A percentile compares a stretch with the other conserved stretches of the same genome.
These are phyloP conservation scores for Phoenicopterus ruber DNA, from an alignment of 2,113 vertebrate genomes.

Conservation along the genomic window DNA sequence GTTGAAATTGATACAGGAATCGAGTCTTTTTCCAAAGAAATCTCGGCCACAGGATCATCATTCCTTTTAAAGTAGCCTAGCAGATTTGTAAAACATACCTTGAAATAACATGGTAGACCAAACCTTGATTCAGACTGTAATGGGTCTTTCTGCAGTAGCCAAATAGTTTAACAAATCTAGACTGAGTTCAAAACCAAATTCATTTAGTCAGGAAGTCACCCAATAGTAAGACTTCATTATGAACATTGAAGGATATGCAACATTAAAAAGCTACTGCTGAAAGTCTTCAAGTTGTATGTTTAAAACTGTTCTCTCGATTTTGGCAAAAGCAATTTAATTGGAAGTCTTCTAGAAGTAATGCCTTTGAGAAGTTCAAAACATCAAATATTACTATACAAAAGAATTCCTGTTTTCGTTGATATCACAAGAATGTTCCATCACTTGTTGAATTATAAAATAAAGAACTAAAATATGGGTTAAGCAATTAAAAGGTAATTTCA, in stretches of 20 bases:
- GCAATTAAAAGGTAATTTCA: not conserved
- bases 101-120: not conserved
- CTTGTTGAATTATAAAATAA: not conserved
- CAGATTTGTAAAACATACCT: not conserved
- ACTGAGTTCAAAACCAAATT: not conserved
- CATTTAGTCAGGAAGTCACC: not conserved
- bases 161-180: not conserved
- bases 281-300: not conserved
- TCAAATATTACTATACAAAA: not conserved
- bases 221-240: not conserved
- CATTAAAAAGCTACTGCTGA: not conserved
- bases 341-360: not conserved
- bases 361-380: not conserved
- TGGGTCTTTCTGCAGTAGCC: not conserved
- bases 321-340: not conserved
- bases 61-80: not conserved
- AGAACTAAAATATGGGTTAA: not conserved
- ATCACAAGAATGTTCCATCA: not conserved
- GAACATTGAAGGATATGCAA: not conserved
- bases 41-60: not conserved
- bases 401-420: not conserved
- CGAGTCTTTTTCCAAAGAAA: not conserved
- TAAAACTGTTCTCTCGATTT: not conserved
- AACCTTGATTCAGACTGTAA: not conserved
- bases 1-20: not conserved